phyloP scores from a whole-genome alignment of 2,888 invertebrate species.

The Drosophila falleni region DNA sequence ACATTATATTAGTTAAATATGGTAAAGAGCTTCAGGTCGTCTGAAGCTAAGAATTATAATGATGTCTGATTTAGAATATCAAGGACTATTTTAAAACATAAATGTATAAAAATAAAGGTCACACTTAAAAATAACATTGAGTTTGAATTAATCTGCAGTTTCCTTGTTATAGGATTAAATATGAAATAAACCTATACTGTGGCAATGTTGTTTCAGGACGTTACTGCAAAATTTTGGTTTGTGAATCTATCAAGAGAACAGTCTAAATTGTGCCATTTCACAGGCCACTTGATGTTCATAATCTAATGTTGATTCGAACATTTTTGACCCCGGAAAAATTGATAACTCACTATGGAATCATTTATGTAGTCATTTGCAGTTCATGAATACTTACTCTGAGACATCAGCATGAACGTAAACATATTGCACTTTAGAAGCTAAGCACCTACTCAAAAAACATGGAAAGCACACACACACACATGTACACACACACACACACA shows the following conservation, averaged over 20 bases:
- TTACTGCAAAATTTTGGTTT: not conserved
- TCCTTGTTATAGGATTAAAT: not conserved
- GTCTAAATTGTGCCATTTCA: conserved; percentile 3
- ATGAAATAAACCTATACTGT: too few species aligned
- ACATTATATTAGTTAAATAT: not conserved
- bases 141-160: not conserved
- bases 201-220: too few species aligned
- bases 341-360: conserved; percentile 40
- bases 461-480: conserved; percentile 3
- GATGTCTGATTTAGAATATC: not conserved
- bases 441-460: conserved; percentile 50
- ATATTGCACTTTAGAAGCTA: conserved; percentile 44
- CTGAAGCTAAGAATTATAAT: too few species aligned
- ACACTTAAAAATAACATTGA: not conserved
- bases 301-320: not conserved
- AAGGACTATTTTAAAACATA: not conserved
- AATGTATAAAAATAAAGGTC: not conserved
- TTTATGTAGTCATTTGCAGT: conserved; percentile 49
- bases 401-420: conserved; percentile 31
- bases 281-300: conserved; percentile 8
- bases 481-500: conserved; percentile 12
- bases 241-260: not conserved
- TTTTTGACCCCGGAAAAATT: conserved; percentile 15
- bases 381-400: conserved; percentile 50
- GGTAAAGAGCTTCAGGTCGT: not conserved